phyloP scores from a whole-genome alignment of 2,888 invertebrate genomes.

The Drosophila borborema region DNA sequence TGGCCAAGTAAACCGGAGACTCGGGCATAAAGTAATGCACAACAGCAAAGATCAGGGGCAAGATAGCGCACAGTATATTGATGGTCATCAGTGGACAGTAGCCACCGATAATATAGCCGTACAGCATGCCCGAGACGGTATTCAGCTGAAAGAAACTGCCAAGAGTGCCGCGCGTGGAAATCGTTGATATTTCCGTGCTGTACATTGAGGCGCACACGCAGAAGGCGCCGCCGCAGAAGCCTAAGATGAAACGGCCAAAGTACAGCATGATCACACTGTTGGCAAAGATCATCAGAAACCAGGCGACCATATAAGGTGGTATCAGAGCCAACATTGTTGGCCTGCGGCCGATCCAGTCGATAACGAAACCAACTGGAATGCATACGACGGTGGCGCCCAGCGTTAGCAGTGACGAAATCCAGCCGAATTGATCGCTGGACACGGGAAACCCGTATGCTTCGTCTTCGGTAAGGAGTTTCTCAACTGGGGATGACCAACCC shows the following conservation, averaged over 20 bases:
- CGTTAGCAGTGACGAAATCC: slow-evolving; percentile 89
- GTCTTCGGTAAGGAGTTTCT: slow-evolving; percentile 41
- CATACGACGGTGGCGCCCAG: slow-evolving; percentile 90
- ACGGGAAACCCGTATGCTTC: slow-evolving; percentile 86
- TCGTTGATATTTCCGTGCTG: slow-evolving; percentile 93
- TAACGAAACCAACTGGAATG: slow-evolving; percentile 89
- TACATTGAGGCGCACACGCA: slow-evolving; percentile 93
- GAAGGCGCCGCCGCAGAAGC: slow-evolving; percentile 88
- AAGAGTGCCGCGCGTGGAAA: slow-evolving; percentile 91
- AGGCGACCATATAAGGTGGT: slow-evolving; percentile 90
- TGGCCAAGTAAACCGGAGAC: slow-evolving; percentile 89
- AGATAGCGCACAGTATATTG: slow-evolving; percentile 69
- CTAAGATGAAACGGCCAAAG: slow-evolving; percentile 75
- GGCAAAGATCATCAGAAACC: slow-evolving; percentile 90
- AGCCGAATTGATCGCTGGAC: slow-evolving; percentile 86
- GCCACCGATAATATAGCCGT: slow-evolving; percentile 88
- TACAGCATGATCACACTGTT: slow-evolving; percentile 86
- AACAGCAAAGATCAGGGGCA: slow-evolving; percentile 88
- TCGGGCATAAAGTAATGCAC: slow-evolving; percentile 94
- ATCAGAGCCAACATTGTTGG: slow-evolving; percentile 85
- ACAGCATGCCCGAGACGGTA: slow-evolving; percentile 91
- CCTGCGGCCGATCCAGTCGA: slow-evolving; percentile 90
- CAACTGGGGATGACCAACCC: slow-evolving; percentile 71
- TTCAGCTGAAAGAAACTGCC: slow-evolving; percentile 94
- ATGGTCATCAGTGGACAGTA: slow-evolving; percentile 47